Evolutionary conservation across 1,140 invertebrate species (phyloP).

Genomic region (Hyles euphorbiae): DNA sequence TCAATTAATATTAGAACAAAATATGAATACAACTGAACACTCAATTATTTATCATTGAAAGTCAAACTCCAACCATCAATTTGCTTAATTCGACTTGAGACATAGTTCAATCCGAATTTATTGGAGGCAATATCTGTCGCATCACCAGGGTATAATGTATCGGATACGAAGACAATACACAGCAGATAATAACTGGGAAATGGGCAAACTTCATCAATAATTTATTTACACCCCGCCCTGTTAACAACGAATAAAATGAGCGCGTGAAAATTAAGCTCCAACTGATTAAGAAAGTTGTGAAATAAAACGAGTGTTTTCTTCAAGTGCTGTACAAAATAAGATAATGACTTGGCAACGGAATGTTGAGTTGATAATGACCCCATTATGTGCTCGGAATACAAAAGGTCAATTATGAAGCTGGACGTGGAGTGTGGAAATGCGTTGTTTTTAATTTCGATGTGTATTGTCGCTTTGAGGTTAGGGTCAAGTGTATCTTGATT

Average conservation of each 20-base stretch:
- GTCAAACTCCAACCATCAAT: too few relatives aligned
- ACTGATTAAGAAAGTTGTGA: constrained; percentile 9
- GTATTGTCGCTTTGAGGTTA: neutral
- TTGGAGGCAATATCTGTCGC: too few relatives aligned
- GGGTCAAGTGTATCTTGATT: too few relatives aligned
- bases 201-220: constrained; percentile 15
- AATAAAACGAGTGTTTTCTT: constrained; percentile 7
- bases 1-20: too few relatives aligned
- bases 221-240: constrained; percentile 6
- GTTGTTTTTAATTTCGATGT: neutral
- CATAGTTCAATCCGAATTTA: too few relatives aligned
- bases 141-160: neutral
- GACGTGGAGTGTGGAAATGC: neutral
- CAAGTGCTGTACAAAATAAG: constrained; percentile 5
- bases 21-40: too few relatives aligned
- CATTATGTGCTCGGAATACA: neutral
- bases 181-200: constrained; percentile 7
- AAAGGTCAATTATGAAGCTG: neutral
- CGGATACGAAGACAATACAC: neutral
- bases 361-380: constrained; percentile 1
- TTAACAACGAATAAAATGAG: constrained; percentile 8
- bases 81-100: too few relatives aligned
- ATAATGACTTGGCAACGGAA: constrained; percentile 1
- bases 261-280: neutral
- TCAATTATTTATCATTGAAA: too few relatives aligned